phyloP scores from a whole-genome alignment of 2,113 vertebrate genomes.

The Crotalus helleri region DNA sequence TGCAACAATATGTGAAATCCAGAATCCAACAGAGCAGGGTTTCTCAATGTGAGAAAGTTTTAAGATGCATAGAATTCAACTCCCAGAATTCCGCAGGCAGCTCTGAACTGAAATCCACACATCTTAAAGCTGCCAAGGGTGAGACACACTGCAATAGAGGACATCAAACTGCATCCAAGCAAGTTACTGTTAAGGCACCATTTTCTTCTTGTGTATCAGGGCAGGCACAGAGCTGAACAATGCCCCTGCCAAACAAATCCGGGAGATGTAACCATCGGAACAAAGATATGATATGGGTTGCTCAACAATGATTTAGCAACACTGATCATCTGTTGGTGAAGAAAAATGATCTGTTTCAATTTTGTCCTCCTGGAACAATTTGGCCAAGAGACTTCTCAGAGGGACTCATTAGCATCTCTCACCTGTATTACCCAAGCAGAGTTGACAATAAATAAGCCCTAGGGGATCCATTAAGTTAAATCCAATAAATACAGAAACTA shows the following conservation, averaged over 20 bases:
- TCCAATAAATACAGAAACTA: background rate
- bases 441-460: conserved; percentile 1
- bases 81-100: background rate
- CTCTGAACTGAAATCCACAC: background rate
- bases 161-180: background rate
- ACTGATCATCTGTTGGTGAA: background rate
- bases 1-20: background rate
- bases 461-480: background rate
- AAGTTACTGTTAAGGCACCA: background rate
- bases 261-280: background rate
- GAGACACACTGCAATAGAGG: too few species aligned
- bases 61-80: background rate
- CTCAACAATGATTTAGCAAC: background rate
- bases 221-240: background rate
- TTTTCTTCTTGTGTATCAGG: background rate
- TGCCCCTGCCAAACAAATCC: background rate
- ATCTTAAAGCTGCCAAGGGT: background rate
- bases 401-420: conserved; percentile 42
- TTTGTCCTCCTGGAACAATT: background rate
- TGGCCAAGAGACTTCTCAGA: background rate
- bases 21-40: background rate
- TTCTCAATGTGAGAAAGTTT: background rate
- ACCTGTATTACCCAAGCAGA: conserved; percentile 27
- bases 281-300: background rate
- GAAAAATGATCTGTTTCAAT: background rate